A percentile compares a stretch with the other conserved stretches of the same genome.
These are phyloP conservation scores for Pterophyllum scalare DNA, from an alignment of 2,113 vertebrate genomes.

Conservation along the genomic window DNA sequence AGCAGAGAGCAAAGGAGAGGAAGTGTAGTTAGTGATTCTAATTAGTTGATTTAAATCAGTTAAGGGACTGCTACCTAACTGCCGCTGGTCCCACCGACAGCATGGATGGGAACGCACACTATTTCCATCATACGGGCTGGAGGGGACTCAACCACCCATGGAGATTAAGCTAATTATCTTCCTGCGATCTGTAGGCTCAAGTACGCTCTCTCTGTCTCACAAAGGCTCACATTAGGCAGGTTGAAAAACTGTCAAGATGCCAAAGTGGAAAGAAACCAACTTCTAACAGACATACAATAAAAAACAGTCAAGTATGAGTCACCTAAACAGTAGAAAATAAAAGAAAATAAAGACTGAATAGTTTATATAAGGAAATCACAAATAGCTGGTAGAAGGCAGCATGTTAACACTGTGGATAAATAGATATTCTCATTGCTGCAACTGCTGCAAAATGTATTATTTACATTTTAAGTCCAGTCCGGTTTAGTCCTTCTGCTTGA, in stretches of 20 bases:
- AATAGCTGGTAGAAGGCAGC: neutral
- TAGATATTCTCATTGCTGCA: too few species aligned
- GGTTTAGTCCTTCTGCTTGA: neutral
- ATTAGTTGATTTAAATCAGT: conserved; percentile 71
- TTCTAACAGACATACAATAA: neutral
- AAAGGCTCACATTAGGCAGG: conserved; percentile 9
- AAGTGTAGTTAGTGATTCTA: conserved; percentile 46
- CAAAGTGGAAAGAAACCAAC: neutral
- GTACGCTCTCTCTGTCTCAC: neutral
- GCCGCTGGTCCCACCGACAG: conserved; percentile 55
- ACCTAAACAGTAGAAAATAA: neutral
- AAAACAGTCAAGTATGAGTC: neutral
- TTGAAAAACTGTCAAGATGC: conserved; percentile 17
- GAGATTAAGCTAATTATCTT: conserved; percentile 75
- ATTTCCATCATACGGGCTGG: conserved; percentile 52
- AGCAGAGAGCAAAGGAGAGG: neutral
- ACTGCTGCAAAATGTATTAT: too few species aligned
- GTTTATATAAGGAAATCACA: neutral
- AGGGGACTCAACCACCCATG: conserved; percentile 54
- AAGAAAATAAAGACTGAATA: neutral
- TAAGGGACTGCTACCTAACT: conserved; percentile 55
- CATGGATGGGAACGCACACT: conserved; percentile 51
- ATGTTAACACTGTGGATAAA: neutral
- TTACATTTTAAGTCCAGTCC: neutral
- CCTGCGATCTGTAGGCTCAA: conserved; percentile 51